phyloP scores from a whole-genome alignment of 2,888 invertebrate species.

The Synanthedon myopaeformis region DNA sequence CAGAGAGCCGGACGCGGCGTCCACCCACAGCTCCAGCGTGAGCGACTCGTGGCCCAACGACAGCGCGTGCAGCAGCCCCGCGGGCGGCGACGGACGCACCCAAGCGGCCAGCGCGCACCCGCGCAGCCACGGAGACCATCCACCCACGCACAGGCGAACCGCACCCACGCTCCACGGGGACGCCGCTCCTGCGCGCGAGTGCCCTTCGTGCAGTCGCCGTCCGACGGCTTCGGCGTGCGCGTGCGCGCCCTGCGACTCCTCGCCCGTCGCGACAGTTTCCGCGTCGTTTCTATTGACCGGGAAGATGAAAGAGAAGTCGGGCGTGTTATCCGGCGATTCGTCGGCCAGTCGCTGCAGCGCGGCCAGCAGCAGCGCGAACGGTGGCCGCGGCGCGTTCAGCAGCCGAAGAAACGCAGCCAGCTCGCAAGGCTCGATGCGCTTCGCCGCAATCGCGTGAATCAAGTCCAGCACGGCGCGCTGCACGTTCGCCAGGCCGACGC shows the following conservation, averaged over 20 bases:
- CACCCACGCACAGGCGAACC: constrained; percentile 41
- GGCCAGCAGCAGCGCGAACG: constrained; percentile 64
- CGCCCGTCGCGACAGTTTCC: constrained; percentile 1
- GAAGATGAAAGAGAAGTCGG: constrained; percentile 69
- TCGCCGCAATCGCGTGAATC: constrained; percentile 63
- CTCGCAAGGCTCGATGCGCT: constrained; percentile 64
- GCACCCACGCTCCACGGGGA: constrained; percentile 48
- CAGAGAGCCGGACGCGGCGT: constrained; percentile 54
- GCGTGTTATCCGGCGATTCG: constrained; percentile 46
- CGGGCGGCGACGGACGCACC: constrained; percentile 41
- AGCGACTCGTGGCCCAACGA: constrained; percentile 74
- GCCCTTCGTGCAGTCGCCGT: neutral
- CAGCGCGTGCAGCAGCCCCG: constrained; percentile 63
- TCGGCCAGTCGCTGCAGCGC: constrained; percentile 45
- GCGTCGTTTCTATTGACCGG: constrained; percentile 33
- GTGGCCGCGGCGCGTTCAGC: constrained; percentile 68
- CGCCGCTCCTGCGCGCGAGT: constrained; percentile 14
- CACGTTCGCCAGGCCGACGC: constrained; percentile 56
- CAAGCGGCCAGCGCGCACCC: constrained; percentile 73
- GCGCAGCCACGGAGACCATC: constrained; percentile 74
- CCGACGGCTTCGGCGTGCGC: constrained; percentile 3
- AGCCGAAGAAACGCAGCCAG: constrained; percentile 71
- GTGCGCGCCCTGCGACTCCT: constrained; percentile 2
- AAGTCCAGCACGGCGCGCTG: constrained; percentile 76
- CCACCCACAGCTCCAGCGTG: constrained; percentile 73